Evolutionary conservation across 2,888 invertebrate species (phyloP).

Genomic region (Allolobophora icterica): DNA sequence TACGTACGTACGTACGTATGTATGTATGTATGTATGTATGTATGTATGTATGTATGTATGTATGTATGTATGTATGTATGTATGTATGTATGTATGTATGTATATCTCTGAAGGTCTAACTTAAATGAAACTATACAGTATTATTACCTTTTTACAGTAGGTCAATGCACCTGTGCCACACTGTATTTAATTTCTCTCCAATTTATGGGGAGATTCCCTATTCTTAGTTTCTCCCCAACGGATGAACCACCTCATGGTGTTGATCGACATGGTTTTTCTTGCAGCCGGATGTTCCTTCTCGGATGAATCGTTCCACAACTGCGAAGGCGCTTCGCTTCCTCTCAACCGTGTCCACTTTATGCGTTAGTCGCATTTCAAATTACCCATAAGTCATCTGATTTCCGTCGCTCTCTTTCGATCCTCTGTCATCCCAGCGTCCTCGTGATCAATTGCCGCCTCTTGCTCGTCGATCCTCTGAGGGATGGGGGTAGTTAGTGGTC

Average conservation of each 20-base stretch:
- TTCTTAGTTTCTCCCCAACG: background rate
- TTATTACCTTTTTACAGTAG: no score
- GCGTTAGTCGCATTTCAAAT: background rate
- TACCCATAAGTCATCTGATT: background rate
- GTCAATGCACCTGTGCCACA: no score
- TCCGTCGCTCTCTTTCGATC: background rate
- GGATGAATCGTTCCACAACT: constrained; percentile 4
- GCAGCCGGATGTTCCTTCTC: constrained; percentile 4
- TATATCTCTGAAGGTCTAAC: background rate
- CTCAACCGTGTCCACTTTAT: background rate
- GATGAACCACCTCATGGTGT: background rate
- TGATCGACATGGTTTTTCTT: background rate
- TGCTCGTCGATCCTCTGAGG: background rate
- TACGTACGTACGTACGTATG: no score
- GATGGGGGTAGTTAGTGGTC: no score
- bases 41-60: no score
- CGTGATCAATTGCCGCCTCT: background rate
- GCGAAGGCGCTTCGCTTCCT: background rate
- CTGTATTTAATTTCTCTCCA: background rate
- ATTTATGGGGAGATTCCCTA: background rate
- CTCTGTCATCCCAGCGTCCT: background rate
- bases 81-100: background rate
- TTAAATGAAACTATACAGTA: no score
- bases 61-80: background rate
- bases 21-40: background rate